These are phyloP conservation scores for Lepidostoma basale DNA, from an alignment of 1,140 invertebrate genomes.

Conservation along the genomic window DNA sequence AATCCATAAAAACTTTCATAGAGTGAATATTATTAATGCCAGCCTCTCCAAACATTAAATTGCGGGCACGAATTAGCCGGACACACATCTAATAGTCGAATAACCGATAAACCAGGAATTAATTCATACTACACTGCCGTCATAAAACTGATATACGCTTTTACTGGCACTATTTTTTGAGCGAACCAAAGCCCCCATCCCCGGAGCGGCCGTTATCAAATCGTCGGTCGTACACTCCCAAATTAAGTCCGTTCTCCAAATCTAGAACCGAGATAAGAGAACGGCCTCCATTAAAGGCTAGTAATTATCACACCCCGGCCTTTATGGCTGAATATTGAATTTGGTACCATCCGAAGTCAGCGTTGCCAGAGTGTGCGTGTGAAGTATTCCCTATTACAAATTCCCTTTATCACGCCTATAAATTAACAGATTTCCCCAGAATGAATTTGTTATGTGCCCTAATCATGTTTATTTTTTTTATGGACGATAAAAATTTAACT, in stretches of 20 bases:
- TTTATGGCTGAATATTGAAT: conserved; percentile 31
- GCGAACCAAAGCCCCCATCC: background rate
- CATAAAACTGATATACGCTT: conserved; percentile 1
- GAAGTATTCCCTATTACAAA: background rate
- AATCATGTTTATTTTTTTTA: conserved; percentile 21
- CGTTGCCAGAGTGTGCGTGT: background rate
- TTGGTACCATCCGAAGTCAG: background rate
- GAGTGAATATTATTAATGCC: no score
- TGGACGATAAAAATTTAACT: conserved; percentile 13
- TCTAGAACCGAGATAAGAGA: conserved; percentile 29
- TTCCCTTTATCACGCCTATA: conserved; percentile 19
- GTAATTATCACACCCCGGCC: conserved; percentile 21
- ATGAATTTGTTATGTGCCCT: conserved; percentile 14
- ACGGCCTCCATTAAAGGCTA: conserved; percentile 16
- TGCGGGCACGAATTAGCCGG: no score
- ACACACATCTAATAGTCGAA: no score
- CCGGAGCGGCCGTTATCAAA: conserved; percentile 14
- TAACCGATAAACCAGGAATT: background rate
- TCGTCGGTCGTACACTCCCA: conserved; percentile 4
- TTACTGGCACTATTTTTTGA: conserved; percentile 12
- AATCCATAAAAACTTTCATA: no score
- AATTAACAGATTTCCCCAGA: conserved; percentile 24
- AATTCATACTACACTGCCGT: background rate
- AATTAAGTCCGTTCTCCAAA: conserved; percentile 23
- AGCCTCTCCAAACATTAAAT: no score